Evolutionary conservation across 1,140 invertebrate genomes (phyloP), one percentile per base, ranked within the genome.

Genomic region (Drosophila albomicans): DNA sequence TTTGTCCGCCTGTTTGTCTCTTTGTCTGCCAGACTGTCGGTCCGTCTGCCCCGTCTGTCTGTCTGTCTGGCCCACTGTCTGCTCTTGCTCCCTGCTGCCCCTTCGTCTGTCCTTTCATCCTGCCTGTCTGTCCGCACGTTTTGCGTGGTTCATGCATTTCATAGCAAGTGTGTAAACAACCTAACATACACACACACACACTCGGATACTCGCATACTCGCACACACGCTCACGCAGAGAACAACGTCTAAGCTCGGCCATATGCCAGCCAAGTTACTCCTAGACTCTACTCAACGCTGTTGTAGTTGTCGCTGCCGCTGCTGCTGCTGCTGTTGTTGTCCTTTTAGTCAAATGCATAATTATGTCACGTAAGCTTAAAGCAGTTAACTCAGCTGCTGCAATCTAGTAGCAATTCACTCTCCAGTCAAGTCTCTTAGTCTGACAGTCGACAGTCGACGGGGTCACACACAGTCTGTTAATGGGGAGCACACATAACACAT

Each of bases 281-380:
- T 25, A 25, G 16, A 25, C 51, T 46, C 10, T n/a, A 28, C 20
- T 54, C 25, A n/a, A 10, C 13, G n/a, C 59, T 25, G 20, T 25
- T 25, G 20, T 25, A 3, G 20, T 25, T 25, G 20, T 25, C 20
- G 20, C 20, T 25, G 20, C 20, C 20, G 3, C 20, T 25, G 3
- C 4, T 25, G 58, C 65, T 79, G 58, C 65, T 79, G 84, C 64
- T 71, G 70, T 57, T 79, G 67, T 57, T 79, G 71, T 68, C 84
- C 69, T 75, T 77, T 80, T 88, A 82, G 84, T 78, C 76, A 87
- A 88, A 81, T 79, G 85, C 85, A 89, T 89, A 89, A 89, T 89
- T 89, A 89, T 89, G 85, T 89, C 85, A 89, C 85, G 85, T 89
- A 89, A 89, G 85, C 88, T 89, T 89, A 89, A 76, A 89, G 85